Conservation (phyloP, 2,888 invertebrate genomes). For the Palloptera scutellata region DNA sequence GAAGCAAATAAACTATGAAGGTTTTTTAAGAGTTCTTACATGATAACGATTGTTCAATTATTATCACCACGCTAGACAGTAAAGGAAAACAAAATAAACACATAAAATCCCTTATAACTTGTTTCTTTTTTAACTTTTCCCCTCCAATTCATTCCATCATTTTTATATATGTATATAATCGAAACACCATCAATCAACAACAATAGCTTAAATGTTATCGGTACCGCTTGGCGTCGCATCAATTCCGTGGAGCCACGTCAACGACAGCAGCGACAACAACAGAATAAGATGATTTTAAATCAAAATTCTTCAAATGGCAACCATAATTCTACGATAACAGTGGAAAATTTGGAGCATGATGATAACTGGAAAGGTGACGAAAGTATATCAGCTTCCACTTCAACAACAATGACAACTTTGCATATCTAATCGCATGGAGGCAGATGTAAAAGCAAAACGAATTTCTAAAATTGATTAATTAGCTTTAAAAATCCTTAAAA, state of each 20-base stretch:
- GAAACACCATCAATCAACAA: not conserved
- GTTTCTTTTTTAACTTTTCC: slow-evolving; percentile 26
- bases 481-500: not conserved
- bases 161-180: not conserved
- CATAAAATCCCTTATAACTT: slow-evolving; percentile 3
- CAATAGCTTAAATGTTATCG: slow-evolving; percentile 13
- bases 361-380: slow-evolving; percentile 22
- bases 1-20: too few relatives aligned
- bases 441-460: not conserved
- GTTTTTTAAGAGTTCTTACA: not conserved
- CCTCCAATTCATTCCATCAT: slow-evolving; percentile 4
- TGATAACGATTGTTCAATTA: not conserved
- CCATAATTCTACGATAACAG: slow-evolving; percentile 37
- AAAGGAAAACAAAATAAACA: not conserved
- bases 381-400: slow-evolving; percentile 36
- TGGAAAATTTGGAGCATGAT: slow-evolving; percentile 40
- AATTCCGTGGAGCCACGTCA: slow-evolving; percentile 46
- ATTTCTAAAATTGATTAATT: not conserved
- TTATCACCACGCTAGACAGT: not conserved
- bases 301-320: slow-evolving; percentile 20
- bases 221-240: slow-evolving; percentile 45
- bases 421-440: slow-evolving; percentile 43
- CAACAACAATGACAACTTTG: slow-evolving; percentile 48
- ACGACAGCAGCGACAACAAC: slow-evolving; percentile 29
- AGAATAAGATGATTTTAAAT: not conserved